Evolutionary conservation across 2,113 vertebrate species (phyloP), one percentile per base, ranked within the genome.

Genomic region (Hemibagrus wyckioides): DNA sequence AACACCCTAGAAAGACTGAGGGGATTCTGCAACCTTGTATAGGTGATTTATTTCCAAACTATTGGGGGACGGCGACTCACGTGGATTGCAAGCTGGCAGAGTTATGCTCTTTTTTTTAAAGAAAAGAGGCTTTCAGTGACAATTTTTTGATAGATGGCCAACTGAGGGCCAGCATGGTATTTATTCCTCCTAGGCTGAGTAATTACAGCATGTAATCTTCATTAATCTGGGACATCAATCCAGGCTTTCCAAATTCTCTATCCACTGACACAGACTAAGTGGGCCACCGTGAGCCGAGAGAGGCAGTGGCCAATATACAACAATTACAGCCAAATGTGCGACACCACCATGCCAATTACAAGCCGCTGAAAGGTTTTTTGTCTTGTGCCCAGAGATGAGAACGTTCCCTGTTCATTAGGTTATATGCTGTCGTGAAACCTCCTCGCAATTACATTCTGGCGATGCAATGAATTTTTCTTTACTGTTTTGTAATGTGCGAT

Each of bases 191-290:
- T 44, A 52, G 86, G 89, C 91, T 84, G 89, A 90, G 91, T 90
- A 92, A 94, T 92, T 88, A 76, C 91, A 50, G 88, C 88, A 83
- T 92, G 92, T 95, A 94, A 94, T 95, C 94, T 93, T 92, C 89
- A 94, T 94, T 94, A 94, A 94, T 94, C 93, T 95, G 89, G 81
- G 90, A 93, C 91, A 91, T 93, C 93, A 94, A 93, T 94, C 92
- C 91, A 88, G 89, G 92, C 84, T 93, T 93, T 93, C 91, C 86
- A 86, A 92, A 80, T 92, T 90, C 89, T 86, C 84, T 89, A 89
- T 83, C 86, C 89, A 90, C 88, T 92, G 56, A 87, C 84, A 61
- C 0, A 76, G 33, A 69, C n/a, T n/a, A 28, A 81, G 65, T 82
- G 85, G 48, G 80, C 52, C 21, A 85, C 56, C 65, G 21, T 30